Evolutionary conservation across 92 coral and sea anemone species (phyloP), one percentile per base, ranked within the genome.

Genomic region (Palythoa caribaeorum): DNA sequence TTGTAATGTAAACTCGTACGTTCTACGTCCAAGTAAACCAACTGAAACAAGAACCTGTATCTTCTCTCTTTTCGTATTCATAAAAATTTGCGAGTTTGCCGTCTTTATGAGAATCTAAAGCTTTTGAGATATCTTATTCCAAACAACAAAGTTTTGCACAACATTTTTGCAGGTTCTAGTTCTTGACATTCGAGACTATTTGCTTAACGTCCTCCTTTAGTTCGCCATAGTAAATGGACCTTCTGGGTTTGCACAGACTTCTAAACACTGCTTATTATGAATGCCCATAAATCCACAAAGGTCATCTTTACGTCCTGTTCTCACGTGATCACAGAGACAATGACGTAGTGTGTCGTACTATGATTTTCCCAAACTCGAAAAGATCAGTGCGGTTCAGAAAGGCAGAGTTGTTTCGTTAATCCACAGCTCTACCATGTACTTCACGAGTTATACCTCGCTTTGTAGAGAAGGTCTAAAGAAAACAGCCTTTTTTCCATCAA

Each of bases 401-500:
- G 38, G 85, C 19, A 53, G 35, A 13, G 3, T 1, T 19, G 21
- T 14, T 21, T 11, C 44, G 47, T 17, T 66, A 47, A 38, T 3
- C 47, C 17, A 28, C 16, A 16, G 20, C 14, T 9, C 2, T 1
- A 20, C 38, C n/a, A 44, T 19, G 8, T 1, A 5, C 47, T 51
- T 17, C 78, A 15, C 3, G 50, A 28, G 80, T 52, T 80, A 92
- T 69, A 92, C 92, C 55, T 89, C 94, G 60, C 94, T 92, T 12
- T 89, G 92, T 19, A 92, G 73, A 19, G 94, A 86, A 70, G 89
- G 89, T 17, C 94, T 85, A 65, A 86, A 89, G 73, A 77, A 89
- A 54, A 91, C 85, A 10, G 81, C 50, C 88, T 87, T 92, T 75
- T 83, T 89, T 1, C 78, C 86, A 38, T 83, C 88, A 21, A 72